Base-by-base conservation (phyloP, 2,113 vertebrate species). In the Nothobranchius furzeri region DNA sequence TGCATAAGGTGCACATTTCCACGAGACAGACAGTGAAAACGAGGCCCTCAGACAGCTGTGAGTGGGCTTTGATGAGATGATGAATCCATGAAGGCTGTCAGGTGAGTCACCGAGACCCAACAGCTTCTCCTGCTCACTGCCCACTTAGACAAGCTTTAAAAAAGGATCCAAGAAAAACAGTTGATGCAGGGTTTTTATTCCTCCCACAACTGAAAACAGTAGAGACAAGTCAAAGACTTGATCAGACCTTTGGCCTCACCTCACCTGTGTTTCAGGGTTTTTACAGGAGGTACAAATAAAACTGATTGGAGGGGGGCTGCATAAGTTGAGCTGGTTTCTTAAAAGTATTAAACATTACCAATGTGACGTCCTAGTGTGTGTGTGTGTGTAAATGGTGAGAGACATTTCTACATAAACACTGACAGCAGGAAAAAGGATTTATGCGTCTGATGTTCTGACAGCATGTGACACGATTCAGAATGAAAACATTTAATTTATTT, bases 91-190 rank as follows among this genome's bases (percentile, higher is more conserved):
- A 76, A 81, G 75, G 73, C 83, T 78, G 78, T 68, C 75, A 83
- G 86, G 85, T 90, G 88, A 90, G 75, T 89, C 88, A 90, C 55
- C 9, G 11, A 49, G 73, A 85, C 71, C 81, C 62, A 62, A 83
- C 63, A 83, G 76, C 68, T 66, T 79, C 67, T 84, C 57, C 64
- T 11, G 60, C 53, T 55, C 66, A 58, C 81, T 82, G 76, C 87
- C 79, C 83, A 90, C 87, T 81, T 75, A 84, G 72, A 73, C 69
- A 17, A 60, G 48, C 62, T 79, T 67, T 59, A 66, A 46, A 40
- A 52, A 45, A 67, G 73, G 48, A 46, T 49, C 56, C 54, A 56
- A 57, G 59, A 76, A 76, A 81, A 69, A 62, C 62, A 42, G 7
- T 52, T 58, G 48, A 74, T 24, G 63, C 59, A 60, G 60, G n/a